Base-by-base conservation (phyloP, 2,797 vertebrate species). In the Astyanax mexicanus region DNA sequence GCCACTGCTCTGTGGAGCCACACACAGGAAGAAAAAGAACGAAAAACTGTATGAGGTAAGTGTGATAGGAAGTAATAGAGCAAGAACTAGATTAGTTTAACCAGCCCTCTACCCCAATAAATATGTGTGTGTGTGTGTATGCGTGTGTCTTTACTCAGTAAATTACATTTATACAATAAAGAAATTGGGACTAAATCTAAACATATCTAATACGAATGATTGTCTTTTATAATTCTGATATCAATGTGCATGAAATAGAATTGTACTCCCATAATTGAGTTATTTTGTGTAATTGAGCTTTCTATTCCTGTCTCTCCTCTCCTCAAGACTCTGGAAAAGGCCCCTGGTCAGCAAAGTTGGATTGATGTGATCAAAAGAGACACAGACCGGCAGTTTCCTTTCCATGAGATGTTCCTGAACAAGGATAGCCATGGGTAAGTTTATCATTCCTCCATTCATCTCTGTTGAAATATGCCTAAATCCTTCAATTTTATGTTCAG, bases 371-470 rank as follows among this genome's bases (percentile, higher is more conserved):
- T 97, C 0, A 91, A 94, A 83, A 92, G 94, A 87, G 96, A 97
- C 85, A 89, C 96, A 40, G 95, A 95, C 78, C 91, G 95, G 19
- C 96, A 97, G 83, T 97, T 97, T 62, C 95, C 96, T 25, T 95
- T 97, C 80, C 96, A 97, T 0, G 96, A 96, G 89, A 97, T 97
- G 96, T 97, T 97, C 76, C 91, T 93, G 57, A 94, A 94, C 1
- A 95, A 94, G 72, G 95, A 96, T 0, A 93, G 96, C 60, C 94
- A 93, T 0, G 96, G 96, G 96, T 96, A 89, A 54, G 74, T 7
- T 3, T n/a, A 27, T 6, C 38, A 47, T 23, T 38, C 71, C n/a
- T n/a, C 25, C 44, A 5, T 25, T 2, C 29, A 19, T 37, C 1
- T 51, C 29, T 45, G 2, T 32, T 32, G 32, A 32, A 29, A 32